These are phyloP conservation scores for human (Homo sapiens) DNA, from an alignment of 2,113 vertebrate genomes.

Conservation along the genomic window DNA sequence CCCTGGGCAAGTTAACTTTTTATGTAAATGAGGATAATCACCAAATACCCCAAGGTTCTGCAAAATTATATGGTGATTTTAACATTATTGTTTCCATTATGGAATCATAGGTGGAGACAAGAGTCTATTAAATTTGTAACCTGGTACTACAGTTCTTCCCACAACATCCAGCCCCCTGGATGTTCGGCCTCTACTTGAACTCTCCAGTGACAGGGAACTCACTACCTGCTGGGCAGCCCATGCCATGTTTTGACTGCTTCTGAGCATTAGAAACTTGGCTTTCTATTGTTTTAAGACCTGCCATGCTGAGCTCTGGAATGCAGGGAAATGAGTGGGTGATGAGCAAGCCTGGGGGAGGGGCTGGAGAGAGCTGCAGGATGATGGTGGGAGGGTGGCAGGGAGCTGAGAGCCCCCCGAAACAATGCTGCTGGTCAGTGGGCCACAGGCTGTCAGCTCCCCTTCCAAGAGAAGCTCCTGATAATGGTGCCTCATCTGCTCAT, in stretches of 20 bases:
- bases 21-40: neutral
- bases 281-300: neutral
- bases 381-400: neutral
- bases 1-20: neutral
- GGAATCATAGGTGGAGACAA: neutral
- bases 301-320: neutral
- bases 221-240: neutral
- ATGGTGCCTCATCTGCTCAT: neutral
- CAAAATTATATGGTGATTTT: conserved; percentile 30
- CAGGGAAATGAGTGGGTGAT: conserved; percentile 27
- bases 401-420: neutral
- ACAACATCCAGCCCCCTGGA: neutral
- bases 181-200: neutral
- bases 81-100: conserved; percentile 4
- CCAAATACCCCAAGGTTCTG: neutral
- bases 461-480: neutral
- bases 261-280: neutral
- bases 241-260: neutral
- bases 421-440: neutral
- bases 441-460: neutral
- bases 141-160: neutral
- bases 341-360: neutral
- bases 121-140: conserved; percentile 36
- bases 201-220: neutral
- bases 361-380: neutral